Percentiles rank a stretch among this genome's conserved stretches.
These are phyloP conservation scores for Belgica antarctica DNA, from an alignment of 2,888 invertebrate species.

Conservation along the genomic window DNA sequence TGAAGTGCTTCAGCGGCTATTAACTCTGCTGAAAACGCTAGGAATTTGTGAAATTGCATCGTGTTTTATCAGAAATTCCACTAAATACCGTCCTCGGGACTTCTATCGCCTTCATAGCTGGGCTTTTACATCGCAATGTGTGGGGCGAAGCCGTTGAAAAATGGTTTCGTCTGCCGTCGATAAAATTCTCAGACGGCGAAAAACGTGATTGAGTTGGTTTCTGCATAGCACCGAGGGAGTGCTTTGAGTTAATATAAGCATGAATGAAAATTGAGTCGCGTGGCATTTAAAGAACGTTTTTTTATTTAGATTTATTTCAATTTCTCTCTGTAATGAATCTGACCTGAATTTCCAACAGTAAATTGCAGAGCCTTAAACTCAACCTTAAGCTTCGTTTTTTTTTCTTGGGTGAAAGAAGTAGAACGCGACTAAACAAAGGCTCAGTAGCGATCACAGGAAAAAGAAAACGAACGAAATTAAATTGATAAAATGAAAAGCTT, in stretches of 20 bases:
- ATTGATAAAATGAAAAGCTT: slow-evolving; percentile 16
- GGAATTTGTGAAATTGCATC: slow-evolving; percentile 35
- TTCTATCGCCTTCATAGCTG: slow-evolving; percentile 1
- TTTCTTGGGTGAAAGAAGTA: no score
- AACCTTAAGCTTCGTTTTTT: no score
- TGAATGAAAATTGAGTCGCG: not conserved
- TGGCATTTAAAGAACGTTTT: not conserved
- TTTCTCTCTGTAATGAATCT: no score
- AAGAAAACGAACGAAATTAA: slow-evolving; percentile 10
- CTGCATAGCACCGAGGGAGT: not conserved
- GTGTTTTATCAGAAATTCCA: slow-evolving; percentile 8
- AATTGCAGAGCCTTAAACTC: no score
- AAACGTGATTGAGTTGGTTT: not conserved
- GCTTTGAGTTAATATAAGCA: no score
- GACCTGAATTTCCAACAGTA: not conserved
- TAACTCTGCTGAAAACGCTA: slow-evolving; percentile 26
- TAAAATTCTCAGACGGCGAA: slow-evolving; percentile 37
- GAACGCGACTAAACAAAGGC: not conserved
- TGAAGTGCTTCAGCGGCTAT: slow-evolving; percentile 21
- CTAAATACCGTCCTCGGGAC: slow-evolving; percentile 12
- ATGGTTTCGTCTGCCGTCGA: slow-evolving; percentile 36
- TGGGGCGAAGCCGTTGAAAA: slow-evolving; percentile 22
- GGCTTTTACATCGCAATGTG: slow-evolving; percentile 2
- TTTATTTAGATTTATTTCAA: no score
- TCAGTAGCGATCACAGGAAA: not conserved